phyloP scores from a whole-genome alignment of 2,797 vertebrate genomes.

The Falco novaeseelandiae region DNA sequence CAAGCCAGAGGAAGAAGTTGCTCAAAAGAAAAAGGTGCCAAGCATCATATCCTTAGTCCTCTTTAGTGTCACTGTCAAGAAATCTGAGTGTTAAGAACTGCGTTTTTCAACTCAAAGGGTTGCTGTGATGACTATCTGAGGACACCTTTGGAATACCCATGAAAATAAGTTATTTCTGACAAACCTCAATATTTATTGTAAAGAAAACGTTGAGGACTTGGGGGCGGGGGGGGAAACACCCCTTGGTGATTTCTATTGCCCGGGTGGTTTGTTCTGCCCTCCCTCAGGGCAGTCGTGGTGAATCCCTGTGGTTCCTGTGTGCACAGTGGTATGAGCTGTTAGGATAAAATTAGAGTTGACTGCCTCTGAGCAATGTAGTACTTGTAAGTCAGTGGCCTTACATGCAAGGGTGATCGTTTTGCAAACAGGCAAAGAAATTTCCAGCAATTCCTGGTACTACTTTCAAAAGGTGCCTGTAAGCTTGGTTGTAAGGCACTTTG shows the following conservation, averaged over 20 bases:
- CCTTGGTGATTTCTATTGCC: too few species aligned
- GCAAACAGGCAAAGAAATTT: neutral
- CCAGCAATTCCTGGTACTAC: accelerated
- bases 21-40: conserved; percentile 95
- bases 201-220: accelerated
- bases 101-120: neutral
- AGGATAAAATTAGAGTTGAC: accelerated
- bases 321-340: too few species aligned
- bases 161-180: conserved; percentile 73
- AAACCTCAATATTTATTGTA: neutral
- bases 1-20: conserved; percentile 95
- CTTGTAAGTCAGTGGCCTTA: too few species aligned
- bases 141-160: conserved; percentile 81
- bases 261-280: accelerated
- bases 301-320: too few species aligned
- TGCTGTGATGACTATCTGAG: conserved; percentile 81
- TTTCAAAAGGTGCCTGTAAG: accelerated
- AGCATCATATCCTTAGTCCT: accelerated
- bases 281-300: accelerated
- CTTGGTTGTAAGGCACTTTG: accelerated
- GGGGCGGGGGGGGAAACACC: too few species aligned
- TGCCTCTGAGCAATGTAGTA: accelerated
- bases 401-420: accelerated
- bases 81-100: accelerated
- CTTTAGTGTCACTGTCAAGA: accelerated